Percentiles rank a stretch among this genome's conserved stretches.
phyloP scores from a whole-genome alignment of 2,888 invertebrate species.

The Sialis fuliginosa region DNA sequence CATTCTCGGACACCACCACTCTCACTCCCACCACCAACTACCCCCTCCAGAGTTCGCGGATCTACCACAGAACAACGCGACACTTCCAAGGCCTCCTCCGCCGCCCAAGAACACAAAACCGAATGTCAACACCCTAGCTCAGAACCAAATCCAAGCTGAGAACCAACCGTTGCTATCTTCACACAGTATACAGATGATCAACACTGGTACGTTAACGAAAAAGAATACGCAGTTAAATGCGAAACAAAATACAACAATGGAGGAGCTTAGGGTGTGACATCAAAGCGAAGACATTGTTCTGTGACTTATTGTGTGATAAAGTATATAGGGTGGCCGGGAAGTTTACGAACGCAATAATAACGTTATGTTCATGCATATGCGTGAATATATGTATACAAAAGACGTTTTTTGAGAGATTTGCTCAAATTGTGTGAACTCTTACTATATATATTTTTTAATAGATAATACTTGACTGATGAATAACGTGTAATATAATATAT shows the following conservation, averaged over 20 bases:
- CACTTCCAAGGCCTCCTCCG: constrained; percentile 54
- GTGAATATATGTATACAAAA: too few species aligned
- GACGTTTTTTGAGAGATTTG: too few species aligned
- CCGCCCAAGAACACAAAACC: constrained; percentile 52
- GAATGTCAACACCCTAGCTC: constrained; percentile 35
- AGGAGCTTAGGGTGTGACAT: constrained; percentile 73
- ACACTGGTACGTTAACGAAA: constrained; percentile 59
- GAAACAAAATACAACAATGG: constrained; percentile 45
- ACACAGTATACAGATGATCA: constrained; percentile 62
- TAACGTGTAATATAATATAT: too few species aligned
- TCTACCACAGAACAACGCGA: constrained; percentile 50
- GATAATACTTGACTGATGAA: too few species aligned
- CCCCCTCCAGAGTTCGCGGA: constrained; percentile 75
- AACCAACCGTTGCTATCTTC: constrained; percentile 52
- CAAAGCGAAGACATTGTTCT: constrained; percentile 2
- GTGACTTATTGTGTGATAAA: neutral
- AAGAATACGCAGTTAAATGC: constrained; percentile 50
- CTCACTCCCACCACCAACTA: constrained; percentile 57
- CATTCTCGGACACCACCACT: constrained; percentile 57
- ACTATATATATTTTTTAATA: too few species aligned
- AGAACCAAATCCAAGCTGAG: constrained; percentile 43
- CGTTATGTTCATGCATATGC: too few species aligned
- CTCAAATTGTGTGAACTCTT: too few species aligned
- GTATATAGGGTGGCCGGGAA: too few species aligned
- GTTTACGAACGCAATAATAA: too few species aligned